Evolutionary conservation across 1,140 invertebrate species (phyloP).

Genomic region (Drosophila kurseongensis): DNA sequence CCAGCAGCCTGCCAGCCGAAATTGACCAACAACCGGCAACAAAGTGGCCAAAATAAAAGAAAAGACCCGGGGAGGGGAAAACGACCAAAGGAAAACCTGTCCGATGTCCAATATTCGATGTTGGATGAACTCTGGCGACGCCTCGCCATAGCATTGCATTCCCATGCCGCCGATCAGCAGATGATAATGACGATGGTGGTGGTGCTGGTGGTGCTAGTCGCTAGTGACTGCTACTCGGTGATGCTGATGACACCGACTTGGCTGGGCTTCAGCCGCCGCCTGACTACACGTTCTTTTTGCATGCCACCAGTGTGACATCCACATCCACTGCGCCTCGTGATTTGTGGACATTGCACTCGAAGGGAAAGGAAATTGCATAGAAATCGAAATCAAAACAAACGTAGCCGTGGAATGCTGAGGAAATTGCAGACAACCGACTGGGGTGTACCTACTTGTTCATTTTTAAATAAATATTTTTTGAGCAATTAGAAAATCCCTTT

Average conservation of each 20-base stretch:
- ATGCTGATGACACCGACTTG: slow-evolving; percentile 28
- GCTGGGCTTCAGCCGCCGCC: slow-evolving; percentile 19
- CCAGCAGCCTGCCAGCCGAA: slow-evolving; percentile 33
- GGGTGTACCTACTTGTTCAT: too few species aligned
- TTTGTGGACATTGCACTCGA: slow-evolving; percentile 68
- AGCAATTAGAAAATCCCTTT: not conserved
- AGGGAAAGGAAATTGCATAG: slow-evolving; percentile 48
- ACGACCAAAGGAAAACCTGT: slow-evolving; percentile 57
- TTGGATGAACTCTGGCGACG: slow-evolving; percentile 65
- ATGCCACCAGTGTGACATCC: slow-evolving; percentile 65
- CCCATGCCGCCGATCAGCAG: slow-evolving; percentile 43
- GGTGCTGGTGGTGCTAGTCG: slow-evolving; percentile 1
- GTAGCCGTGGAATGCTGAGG: slow-evolving; percentile 24
- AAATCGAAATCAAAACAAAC: slow-evolving; percentile 72
- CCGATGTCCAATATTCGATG: slow-evolving; percentile 27
- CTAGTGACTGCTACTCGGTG: not conserved
- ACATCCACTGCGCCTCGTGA: slow-evolving; percentile 61
- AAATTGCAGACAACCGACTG: slow-evolving; percentile 1
- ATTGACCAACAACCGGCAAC: slow-evolving; percentile 69
- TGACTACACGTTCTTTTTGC: slow-evolving; percentile 65
- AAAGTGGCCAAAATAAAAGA: slow-evolving; percentile 48
- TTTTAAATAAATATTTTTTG: too few species aligned
- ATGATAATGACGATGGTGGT: slow-evolving; percentile 36
- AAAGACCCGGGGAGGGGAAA: slow-evolving; percentile 12
- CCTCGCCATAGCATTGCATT: slow-evolving; percentile 57